Evolutionary conservation across 2,797 vertebrate species (phyloP).

Genomic region (Arctocebus calabarensis): DNA sequence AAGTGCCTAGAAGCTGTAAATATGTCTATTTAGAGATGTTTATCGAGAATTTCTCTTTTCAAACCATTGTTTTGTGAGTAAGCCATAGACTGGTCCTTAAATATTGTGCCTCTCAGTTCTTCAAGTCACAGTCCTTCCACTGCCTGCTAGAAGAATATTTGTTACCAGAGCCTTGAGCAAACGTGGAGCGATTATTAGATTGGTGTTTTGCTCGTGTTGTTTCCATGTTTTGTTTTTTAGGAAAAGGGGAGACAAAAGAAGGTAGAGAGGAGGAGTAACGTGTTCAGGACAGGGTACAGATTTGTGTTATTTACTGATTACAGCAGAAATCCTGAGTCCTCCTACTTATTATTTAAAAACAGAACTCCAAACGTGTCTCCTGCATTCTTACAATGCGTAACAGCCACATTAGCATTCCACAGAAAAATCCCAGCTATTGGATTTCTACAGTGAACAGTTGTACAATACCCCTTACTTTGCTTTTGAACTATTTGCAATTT

Average conservation of each 20-base stretch:
- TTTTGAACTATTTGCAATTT: constrained; percentile 36
- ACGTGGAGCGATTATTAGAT: not conserved
- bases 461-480: not conserved
- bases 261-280: not conserved
- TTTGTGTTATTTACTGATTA: not conserved
- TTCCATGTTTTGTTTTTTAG: not conserved
- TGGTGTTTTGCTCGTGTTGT: not conserved
- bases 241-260: not conserved
- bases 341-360: constrained; percentile 38
- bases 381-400: not conserved
- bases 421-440: constrained; percentile 35
- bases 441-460: constrained; percentile 21
- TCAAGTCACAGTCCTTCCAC: not conserved
- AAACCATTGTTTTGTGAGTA: not conserved
- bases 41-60: not conserved
- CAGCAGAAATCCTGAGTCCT: not conserved
- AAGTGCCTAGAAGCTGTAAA: not conserved
- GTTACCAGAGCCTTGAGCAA: not conserved
- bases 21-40: constrained; percentile 9
- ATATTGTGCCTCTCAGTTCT: not conserved
- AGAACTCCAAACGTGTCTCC: not conserved
- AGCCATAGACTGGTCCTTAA: not conserved
- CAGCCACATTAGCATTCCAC: not conserved
- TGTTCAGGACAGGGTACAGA: not conserved
- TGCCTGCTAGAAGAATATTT: not conserved